These are phyloP conservation scores for Physocephala rufipes DNA, from an alignment of 2,888 invertebrate genomes.

Conservation along the genomic window DNA sequence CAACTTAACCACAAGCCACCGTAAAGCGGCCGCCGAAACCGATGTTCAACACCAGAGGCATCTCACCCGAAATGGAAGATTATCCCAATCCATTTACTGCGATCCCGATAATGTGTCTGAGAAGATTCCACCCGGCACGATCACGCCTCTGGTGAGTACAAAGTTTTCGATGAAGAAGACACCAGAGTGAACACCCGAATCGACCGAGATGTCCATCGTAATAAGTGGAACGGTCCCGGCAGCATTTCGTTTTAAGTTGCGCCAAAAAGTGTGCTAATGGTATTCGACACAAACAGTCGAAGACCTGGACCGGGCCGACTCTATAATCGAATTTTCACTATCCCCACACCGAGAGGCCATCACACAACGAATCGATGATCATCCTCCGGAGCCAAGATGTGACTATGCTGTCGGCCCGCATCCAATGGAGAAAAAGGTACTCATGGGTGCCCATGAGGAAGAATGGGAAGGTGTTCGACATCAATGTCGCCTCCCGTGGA, in stretches of 20 bases:
- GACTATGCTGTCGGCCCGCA: not conserved
- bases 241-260: not conserved
- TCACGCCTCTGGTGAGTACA: not conserved
- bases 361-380: not conserved
- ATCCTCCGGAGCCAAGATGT: not conserved
- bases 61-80: not conserved
- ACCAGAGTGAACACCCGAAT: not conserved
- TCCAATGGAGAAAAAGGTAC: not conserved
- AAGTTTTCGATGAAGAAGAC: not conserved
- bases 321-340: not conserved
- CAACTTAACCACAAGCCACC: not conserved
- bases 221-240: not conserved
- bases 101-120: not conserved
- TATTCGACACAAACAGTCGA: not conserved
- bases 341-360: conserved; percentile 4
- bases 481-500: not conserved
- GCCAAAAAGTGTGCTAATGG: not conserved
- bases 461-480: not conserved
- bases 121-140: not conserved
- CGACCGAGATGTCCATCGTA: not conserved
- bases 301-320: not conserved
- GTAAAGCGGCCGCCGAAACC: not conserved
- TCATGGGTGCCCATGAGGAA: conserved; percentile 1
- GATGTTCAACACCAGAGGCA: not conserved
- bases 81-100: not conserved